Percentiles rank a stretch among this genome's conserved stretches.
Conservation (phyloP, 1,140 invertebrate genomes). For the Pemphigus obesinymphae region DNA sequence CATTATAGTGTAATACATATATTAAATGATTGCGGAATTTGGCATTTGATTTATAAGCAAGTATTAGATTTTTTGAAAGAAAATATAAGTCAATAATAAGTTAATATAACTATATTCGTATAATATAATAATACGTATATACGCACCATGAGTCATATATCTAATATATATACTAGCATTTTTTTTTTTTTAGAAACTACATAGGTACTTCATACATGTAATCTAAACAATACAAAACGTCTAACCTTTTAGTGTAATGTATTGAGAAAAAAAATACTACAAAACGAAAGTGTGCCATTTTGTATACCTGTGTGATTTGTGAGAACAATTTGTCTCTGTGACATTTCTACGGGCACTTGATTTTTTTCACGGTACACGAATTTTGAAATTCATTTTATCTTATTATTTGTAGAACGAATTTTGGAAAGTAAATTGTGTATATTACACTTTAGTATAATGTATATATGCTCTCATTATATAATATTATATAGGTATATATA, state of each 20-base stretch:
- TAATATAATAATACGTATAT: too few relatives aligned
- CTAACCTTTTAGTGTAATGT: background rate
- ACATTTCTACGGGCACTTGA: constrained; percentile 17
- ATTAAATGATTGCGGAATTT: too few relatives aligned
- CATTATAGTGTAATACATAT: too few relatives aligned
- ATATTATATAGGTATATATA: background rate
- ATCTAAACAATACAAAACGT: background rate
- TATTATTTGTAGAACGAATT: background rate
- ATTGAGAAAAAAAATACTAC: background rate
- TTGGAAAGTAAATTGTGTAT: background rate
- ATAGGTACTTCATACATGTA: too few relatives aligned
- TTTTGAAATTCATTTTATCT: background rate
- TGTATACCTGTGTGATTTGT: background rate
- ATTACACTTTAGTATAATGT: background rate
- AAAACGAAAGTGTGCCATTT: background rate
- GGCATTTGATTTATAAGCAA: too few relatives aligned
- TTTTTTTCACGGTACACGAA: background rate
- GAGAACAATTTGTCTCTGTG: background rate
- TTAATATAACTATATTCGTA: too few relatives aligned
- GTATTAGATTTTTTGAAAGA: too few relatives aligned
- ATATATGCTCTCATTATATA: background rate
- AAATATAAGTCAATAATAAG: too few relatives aligned
- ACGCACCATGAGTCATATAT: too few relatives aligned
- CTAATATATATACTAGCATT: too few relatives aligned
- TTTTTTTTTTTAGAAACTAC: too few relatives aligned